A percentile compares a stretch with the other conserved stretches of the same genome.
phyloP scores from a whole-genome alignment of 2,888 invertebrate species.

The Scelioninae gen. 1 region DNA sequence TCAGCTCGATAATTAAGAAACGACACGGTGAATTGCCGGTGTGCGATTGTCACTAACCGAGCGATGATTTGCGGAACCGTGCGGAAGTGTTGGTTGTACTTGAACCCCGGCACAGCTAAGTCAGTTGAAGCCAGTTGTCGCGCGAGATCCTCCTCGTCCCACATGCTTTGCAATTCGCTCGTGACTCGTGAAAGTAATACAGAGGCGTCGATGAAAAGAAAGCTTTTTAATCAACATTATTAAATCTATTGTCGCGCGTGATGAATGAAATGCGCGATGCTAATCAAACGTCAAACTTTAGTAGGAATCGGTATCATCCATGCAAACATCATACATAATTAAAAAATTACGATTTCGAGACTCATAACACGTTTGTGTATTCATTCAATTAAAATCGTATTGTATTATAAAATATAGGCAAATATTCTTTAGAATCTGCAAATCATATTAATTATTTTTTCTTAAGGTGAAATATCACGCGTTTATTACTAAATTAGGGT shows the following conservation, averaged over 20 bases:
- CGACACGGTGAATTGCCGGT: neutral
- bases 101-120: no score
- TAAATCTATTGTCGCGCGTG: constrained; percentile 28
- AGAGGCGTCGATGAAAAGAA: constrained; percentile 34
- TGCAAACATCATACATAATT: neutral
- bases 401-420: neutral
- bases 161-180: constrained; percentile 15
- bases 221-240: constrained; percentile 28
- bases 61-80: constrained; percentile 44
- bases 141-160: constrained; percentile 29
- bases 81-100: constrained; percentile 21
- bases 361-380: neutral
- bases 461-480: no score
- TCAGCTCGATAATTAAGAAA: constrained; percentile 15
- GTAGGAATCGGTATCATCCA: constrained; percentile 17
- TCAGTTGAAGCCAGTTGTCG: constrained; percentile 18
- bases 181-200: constrained; percentile 36
- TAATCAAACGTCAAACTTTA: constrained; percentile 27
- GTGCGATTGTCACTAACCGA: constrained; percentile 17
- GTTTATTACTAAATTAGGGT: no score
- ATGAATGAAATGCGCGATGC: constrained; percentile 17
- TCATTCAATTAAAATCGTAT: neutral
- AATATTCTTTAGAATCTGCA: no score
- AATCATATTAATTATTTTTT: no score
- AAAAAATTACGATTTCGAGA: constrained; percentile 9